Evolutionary conservation across 1,140 invertebrate species (phyloP), one percentile per base, ranked within the genome.

Genomic region (Psix sp.): DNA sequence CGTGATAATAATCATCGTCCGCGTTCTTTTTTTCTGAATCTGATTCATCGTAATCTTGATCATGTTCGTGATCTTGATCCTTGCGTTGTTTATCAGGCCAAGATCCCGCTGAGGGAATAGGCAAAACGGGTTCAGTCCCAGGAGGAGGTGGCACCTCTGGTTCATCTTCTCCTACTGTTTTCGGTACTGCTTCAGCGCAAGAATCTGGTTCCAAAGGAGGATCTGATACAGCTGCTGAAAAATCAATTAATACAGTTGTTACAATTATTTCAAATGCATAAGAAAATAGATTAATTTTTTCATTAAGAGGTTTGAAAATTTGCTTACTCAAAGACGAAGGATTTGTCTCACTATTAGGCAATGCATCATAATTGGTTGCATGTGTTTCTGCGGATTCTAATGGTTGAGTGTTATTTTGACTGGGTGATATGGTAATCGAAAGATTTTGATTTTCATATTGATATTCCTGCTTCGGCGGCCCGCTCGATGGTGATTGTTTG

Each of bases 121-220:
- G 85, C 14, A 87, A 67, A 2, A 87, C 70, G 1, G 86, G 85
- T 49, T 87, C 86, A 31, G 86, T 87, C 16, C 86, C 86, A 40
- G 86, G 86, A 59, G 86, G 86, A 13, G 83, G 84, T 63, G 85
- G 86, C 9, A 86, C 84, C 57, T 87, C 85, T 6, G 82, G 74
- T 54, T 86, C 85, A 5, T 86, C 84, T 0, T 84, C 84, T 7
- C 65, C 42, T 24, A 65, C 67, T 31, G 83, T 39, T 68, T 85
- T 84, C 20, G 79, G 60, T 18, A 77, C 52, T 5, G 73, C 15
- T 17, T 84, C 84, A 48, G 40, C 16, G 13, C 13, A 11, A 13
- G n/a, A 3, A 3, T 35, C 33, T 3, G 10, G 10, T 11, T 35
- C 33, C 13, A 35, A 35, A 13, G 2, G 67, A n/a, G 78, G 72